Percentiles rank a stretch among this genome's conserved stretches.
These are phyloP conservation scores for Peromyscus aztecus DNA, from an alignment of 2,797 vertebrate genomes.

Conservation along the genomic window DNA sequence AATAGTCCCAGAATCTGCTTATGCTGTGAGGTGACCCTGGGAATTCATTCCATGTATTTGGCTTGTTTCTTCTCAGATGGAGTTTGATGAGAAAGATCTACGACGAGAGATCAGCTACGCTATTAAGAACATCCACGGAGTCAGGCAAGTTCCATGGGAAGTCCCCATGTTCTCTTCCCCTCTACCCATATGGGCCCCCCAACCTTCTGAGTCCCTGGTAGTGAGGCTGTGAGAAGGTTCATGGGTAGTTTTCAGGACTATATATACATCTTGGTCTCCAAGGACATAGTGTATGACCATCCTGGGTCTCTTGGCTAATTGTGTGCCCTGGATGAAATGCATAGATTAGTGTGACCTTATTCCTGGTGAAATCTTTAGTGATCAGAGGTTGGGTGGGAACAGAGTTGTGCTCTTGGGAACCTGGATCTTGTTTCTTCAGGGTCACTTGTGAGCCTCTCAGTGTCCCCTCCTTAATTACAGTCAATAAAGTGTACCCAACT, in stretches of 20 bases:
- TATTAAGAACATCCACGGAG: constrained; percentile 98
- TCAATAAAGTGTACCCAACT: background rate
- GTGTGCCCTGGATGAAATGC: background rate
- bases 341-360: background rate
- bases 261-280: background rate
- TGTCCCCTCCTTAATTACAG: background rate
- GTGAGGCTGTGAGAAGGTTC: background rate
- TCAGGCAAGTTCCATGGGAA: constrained; percentile 91
- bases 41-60: background rate
- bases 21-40: no score
- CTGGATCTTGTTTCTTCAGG: background rate
- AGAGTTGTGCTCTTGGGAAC: background rate
- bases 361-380: background rate
- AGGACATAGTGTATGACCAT: background rate
- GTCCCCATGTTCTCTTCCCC: background rate
- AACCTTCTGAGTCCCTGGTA: background rate
- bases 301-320: background rate
- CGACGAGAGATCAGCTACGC: constrained; percentile 97
- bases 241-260: background rate
- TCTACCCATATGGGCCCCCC: background rate
- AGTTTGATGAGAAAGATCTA: constrained; percentile 98
- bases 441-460: background rate
- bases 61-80: constrained; percentile 90
- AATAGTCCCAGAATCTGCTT: background rate
- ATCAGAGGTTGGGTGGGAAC: background rate